phyloP scores from a whole-genome alignment of 2,113 vertebrate genomes.

The Rhineura floridana region DNA sequence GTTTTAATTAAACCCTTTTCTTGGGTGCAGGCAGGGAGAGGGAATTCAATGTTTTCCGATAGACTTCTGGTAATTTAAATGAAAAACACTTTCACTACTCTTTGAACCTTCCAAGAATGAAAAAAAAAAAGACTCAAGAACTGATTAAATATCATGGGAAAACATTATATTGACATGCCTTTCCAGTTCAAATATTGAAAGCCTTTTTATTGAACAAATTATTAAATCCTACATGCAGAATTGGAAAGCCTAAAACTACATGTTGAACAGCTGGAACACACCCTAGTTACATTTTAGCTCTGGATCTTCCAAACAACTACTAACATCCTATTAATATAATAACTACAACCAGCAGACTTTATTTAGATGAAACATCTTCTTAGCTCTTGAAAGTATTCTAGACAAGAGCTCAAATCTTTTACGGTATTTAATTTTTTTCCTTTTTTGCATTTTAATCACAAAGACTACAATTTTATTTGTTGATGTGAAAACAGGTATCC shows the following conservation, averaged over 20 bases:
- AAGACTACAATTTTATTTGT: constrained; percentile 74
- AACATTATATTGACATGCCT: constrained; percentile 82
- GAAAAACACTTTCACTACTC: constrained; percentile 31
- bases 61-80: background rate
- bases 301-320: constrained; percentile 80
- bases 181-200: constrained; percentile 80
- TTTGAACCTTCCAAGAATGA: constrained; percentile 45
- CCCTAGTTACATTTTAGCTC: constrained; percentile 84
- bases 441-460: constrained; percentile 75
- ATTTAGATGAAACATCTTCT: constrained; percentile 67
- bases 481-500: constrained; percentile 76
- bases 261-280: constrained; percentile 83
- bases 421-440: constrained; percentile 60
- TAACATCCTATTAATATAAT: constrained; percentile 76
- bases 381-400: constrained; percentile 76
- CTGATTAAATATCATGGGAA: constrained; percentile 73
- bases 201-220: constrained; percentile 83
- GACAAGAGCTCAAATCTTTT: constrained; percentile 75
- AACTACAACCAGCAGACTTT: constrained; percentile 78
- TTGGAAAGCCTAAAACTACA: constrained; percentile 81
- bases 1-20: constrained; percentile 47
- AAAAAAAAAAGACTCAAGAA: constrained; percentile 77
- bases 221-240: constrained; percentile 89
- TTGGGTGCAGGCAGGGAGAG: background rate
- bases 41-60: background rate